These are phyloP conservation scores for Vombatus ursinus DNA, from an alignment of 2,113 vertebrate species.

Conservation along the genomic window DNA sequence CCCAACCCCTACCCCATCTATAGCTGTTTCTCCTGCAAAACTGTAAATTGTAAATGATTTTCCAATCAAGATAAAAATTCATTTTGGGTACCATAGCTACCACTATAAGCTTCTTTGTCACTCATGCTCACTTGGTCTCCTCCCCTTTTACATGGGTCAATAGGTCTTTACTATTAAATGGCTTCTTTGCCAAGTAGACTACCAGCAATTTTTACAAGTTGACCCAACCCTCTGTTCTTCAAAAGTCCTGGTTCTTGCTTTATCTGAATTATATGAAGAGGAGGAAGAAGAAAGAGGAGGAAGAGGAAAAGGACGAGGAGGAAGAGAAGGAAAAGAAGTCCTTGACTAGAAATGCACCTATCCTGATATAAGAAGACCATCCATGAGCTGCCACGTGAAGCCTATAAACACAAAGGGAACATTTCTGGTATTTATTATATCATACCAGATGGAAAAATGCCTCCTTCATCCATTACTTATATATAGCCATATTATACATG, in stretches of 20 bases:
- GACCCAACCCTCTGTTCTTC: not conserved
- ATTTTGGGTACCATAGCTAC: not conserved
- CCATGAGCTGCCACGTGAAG: too few species aligned
- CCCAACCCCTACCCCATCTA: not conserved
- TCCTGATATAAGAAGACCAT: too few species aligned
- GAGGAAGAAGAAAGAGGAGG: too few species aligned
- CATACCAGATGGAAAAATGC: not conserved
- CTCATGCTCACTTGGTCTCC: not conserved
- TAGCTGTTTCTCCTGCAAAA: not conserved
- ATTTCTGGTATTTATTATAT: not conserved
- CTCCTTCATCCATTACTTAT: not conserved
- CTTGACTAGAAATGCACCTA: too few species aligned
- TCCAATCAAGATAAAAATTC: not conserved
- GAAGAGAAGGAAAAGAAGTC: too few species aligned
- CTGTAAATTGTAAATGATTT: not conserved
- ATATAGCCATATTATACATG: not conserved
- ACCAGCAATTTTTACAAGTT: too few species aligned
- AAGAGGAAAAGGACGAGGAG: too few species aligned
- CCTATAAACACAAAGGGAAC: too few species aligned
- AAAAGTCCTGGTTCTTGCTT: not conserved
- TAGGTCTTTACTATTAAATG: not conserved
- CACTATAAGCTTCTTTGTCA: not conserved
- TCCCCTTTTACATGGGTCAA: not conserved
- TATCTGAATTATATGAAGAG: not conserved
- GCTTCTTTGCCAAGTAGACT: not conserved